Evolutionary conservation across 1,140 invertebrate genomes (phyloP).

Genomic region (Neodiprion virginianus): DNA sequence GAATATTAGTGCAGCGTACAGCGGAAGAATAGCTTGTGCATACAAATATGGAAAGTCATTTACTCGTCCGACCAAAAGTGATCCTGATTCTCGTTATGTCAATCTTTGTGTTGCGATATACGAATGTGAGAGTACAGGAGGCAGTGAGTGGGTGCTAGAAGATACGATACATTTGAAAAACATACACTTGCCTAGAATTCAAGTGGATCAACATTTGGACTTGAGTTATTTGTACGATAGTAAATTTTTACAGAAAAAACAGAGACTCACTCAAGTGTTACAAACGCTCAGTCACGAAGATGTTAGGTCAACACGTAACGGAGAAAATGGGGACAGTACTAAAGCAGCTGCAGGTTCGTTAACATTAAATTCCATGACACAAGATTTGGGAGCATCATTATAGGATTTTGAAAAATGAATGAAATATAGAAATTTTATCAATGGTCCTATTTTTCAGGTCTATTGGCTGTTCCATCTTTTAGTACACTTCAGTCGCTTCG

Average conservation of each 20-base stretch:
- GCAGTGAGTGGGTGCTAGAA: conserved; percentile 98
- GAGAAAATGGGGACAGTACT: conserved; percentile 49
- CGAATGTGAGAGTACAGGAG: conserved; percentile 98
- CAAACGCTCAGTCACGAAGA: conserved; percentile 68
- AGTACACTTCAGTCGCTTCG: conserved; percentile 89
- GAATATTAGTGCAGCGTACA: conserved; percentile 96
- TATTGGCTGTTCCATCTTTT: conserved; percentile 90
- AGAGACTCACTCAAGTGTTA: conserved; percentile 74
- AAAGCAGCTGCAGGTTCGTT: conserved; percentile 47
- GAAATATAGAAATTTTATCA: not conserved
- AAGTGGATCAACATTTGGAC: conserved; percentile 82
- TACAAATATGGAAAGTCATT: conserved; percentile 92
- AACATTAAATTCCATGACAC: not conserved
- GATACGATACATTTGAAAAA: conserved; percentile 93
- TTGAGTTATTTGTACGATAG: conserved; percentile 84
- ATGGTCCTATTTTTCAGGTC: conserved; percentile 54
- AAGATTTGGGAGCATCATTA: conserved; percentile 9
- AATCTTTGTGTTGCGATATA: conserved; percentile 97
- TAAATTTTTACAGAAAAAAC: conserved; percentile 80
- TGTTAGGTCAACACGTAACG: conserved; percentile 54
- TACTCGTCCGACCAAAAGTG: conserved; percentile 77
- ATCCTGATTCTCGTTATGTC: conserved; percentile 86
- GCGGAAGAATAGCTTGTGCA: conserved; percentile 94
- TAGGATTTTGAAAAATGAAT: not conserved
- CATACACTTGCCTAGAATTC: conserved; percentile 82